phyloP scores from a whole-genome alignment of 1,140 invertebrate species.

The Varroa destructor region DNA sequence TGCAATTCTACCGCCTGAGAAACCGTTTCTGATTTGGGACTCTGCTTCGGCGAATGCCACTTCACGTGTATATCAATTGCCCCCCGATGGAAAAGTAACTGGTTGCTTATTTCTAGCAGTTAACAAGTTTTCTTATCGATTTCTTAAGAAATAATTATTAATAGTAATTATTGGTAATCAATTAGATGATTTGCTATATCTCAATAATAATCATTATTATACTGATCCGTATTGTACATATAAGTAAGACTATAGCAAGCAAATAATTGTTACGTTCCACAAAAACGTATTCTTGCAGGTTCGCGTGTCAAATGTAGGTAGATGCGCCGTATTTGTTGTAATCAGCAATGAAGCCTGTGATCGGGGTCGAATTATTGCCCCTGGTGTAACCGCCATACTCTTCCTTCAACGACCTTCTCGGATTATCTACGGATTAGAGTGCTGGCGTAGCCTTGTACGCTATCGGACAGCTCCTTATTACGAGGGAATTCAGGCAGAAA shows the following conservation, averaged over 20 bases:
- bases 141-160: too few species aligned
- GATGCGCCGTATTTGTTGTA: not conserved
- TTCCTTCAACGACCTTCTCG: not conserved
- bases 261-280: too few species aligned
- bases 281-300: not conserved
- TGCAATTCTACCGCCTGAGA: not conserved
- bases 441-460: not conserved
- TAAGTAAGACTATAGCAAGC: not conserved
- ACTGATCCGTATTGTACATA: too few species aligned
- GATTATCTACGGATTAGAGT: slow-evolving; percentile 4
- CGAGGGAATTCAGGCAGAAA: not conserved
- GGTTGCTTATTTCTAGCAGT: too few species aligned
- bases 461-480: not conserved
- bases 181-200: too few species aligned
- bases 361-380: not conserved
- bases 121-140: too few species aligned
- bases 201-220: too few species aligned
- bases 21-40: not conserved
- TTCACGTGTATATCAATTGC: not conserved
- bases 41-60: not conserved
- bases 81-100: slow-evolving; percentile 4
- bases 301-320: not conserved
- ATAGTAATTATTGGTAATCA: too few species aligned
- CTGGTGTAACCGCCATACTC: not conserved
- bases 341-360: not conserved